These are phyloP conservation scores for Apolygus lucorum DNA, from an alignment of 1,140 invertebrate genomes.

Conservation along the genomic window DNA sequence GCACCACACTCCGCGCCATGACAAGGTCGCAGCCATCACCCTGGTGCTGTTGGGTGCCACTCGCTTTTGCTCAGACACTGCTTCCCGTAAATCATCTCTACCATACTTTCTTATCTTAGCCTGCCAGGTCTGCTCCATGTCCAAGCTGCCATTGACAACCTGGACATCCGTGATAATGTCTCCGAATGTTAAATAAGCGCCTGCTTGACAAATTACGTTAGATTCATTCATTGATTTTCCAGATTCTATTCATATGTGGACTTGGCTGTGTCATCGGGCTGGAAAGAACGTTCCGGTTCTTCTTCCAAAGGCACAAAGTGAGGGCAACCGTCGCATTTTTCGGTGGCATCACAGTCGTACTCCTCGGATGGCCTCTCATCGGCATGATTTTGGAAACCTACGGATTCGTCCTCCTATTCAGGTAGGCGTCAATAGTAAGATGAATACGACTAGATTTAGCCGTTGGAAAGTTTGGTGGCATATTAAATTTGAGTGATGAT, in stretches of 20 bases:
- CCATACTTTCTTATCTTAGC: no score
- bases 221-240: no score
- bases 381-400: constrained; percentile 95
- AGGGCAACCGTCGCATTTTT: constrained; percentile 89
- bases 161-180: no score
- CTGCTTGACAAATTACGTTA: no score
- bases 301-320: constrained; percentile 95
- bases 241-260: constrained; percentile 92
- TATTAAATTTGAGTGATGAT: constrained; percentile 35
- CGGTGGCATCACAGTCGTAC: constrained; percentile 85
- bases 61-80: no score
- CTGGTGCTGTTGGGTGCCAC: no score
- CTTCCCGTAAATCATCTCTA: no score
- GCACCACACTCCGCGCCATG: no score
- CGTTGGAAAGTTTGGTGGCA: constrained; percentile 14
- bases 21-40: no score
- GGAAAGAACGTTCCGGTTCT: constrained; percentile 91
- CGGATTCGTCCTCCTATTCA: constrained; percentile 74
- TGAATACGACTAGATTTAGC: neutral
- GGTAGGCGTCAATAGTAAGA: constrained; percentile 39
- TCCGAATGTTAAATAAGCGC: no score
- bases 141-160: no score
- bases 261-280: constrained; percentile 94
- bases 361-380: constrained; percentile 92
- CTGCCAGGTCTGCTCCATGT: no score